Evolutionary conservation across 2,888 invertebrate genomes (phyloP).

Genomic region (Agrenia bidenticulata): DNA sequence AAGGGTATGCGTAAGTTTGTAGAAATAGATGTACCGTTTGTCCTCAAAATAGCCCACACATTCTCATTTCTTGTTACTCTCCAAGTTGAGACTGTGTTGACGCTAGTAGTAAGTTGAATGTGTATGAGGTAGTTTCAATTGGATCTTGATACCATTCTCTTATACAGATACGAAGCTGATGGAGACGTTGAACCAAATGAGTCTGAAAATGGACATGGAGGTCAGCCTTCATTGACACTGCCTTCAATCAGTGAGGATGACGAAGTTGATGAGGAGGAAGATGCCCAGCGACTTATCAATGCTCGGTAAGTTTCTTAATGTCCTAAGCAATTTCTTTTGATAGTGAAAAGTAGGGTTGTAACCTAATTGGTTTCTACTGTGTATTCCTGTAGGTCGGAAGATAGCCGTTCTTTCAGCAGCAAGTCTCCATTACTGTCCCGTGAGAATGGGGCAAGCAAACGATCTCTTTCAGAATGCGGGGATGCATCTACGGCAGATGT

Average conservation of each 20-base stretch:
- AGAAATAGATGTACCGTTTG: background rate
- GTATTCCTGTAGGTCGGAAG: constrained; percentile 43
- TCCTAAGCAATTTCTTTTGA: background rate
- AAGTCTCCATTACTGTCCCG: constrained; percentile 53
- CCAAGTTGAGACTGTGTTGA: too few relatives aligned
- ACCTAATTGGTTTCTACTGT: constrained; percentile 18
- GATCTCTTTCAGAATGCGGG: constrained; percentile 49
- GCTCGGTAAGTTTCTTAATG: constrained; percentile 42
- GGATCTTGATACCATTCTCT: background rate
- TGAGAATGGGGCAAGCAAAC: constrained; percentile 52
- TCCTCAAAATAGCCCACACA: background rate
- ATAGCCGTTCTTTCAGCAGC: constrained; percentile 53
- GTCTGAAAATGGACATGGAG: constrained; percentile 56
- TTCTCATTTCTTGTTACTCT: too few relatives aligned
- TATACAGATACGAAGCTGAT: constrained; percentile 49
- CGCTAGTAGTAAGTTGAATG: too few relatives aligned
- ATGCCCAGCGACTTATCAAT: constrained; percentile 55
- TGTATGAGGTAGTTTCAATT: too few relatives aligned
- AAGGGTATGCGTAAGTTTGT: constrained; percentile 70
- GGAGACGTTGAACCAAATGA: constrained; percentile 52
- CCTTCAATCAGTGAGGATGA: constrained; percentile 96
- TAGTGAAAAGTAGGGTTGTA: too few relatives aligned
- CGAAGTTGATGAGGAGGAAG: constrained; percentile 77
- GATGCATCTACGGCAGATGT: constrained; percentile 51
- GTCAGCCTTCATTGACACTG: constrained; percentile 73